Evolutionary conservation across 2,888 invertebrate genomes (phyloP).

Genomic region (Cyclophora punctaria): DNA sequence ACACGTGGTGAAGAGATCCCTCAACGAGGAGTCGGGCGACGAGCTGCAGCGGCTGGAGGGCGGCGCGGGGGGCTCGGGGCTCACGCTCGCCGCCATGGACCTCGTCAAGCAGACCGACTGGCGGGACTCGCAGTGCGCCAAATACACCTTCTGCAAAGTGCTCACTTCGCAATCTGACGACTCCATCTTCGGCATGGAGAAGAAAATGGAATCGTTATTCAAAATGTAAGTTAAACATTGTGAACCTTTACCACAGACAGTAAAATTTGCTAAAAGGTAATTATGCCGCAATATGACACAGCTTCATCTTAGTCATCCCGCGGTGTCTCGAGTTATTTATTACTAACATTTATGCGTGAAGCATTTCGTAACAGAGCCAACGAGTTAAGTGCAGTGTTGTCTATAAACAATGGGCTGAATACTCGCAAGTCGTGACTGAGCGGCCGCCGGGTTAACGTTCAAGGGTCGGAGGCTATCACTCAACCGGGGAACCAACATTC

Average conservation of each 20-base stretch:
- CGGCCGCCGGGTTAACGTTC: constrained; percentile 11
- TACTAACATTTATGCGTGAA: background rate
- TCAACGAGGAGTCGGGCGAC: constrained; percentile 56
- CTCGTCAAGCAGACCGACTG: constrained; percentile 76
- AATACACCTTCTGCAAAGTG: constrained; percentile 84
- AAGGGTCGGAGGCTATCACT: constrained; percentile 4
- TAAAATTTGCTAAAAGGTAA: too few relatives aligned
- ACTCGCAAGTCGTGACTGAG: constrained; percentile 15
- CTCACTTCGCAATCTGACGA: constrained; percentile 81
- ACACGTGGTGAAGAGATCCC: constrained; percentile 44
- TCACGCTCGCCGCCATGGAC: constrained; percentile 61
- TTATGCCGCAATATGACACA: background rate
- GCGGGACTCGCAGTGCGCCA: constrained; percentile 85
- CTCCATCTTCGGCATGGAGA: constrained; percentile 84
- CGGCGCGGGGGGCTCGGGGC: constrained; percentile 33
- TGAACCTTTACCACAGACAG: too few relatives aligned
- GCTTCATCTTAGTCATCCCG: background rate
- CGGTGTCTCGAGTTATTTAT: background rate
- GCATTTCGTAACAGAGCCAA: constrained; percentile 3
- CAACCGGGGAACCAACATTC: constrained; percentile 13
- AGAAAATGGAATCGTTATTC: constrained; percentile 83
- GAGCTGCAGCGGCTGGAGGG: constrained; percentile 56
- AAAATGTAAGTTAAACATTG: constrained; percentile 77
- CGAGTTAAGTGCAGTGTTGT: background rate
- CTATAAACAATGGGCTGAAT: constrained; percentile 4